These are phyloP conservation scores for Dipodomys stephensi DNA, from an alignment of 2,113 vertebrate genomes.

Conservation along the genomic window DNA sequence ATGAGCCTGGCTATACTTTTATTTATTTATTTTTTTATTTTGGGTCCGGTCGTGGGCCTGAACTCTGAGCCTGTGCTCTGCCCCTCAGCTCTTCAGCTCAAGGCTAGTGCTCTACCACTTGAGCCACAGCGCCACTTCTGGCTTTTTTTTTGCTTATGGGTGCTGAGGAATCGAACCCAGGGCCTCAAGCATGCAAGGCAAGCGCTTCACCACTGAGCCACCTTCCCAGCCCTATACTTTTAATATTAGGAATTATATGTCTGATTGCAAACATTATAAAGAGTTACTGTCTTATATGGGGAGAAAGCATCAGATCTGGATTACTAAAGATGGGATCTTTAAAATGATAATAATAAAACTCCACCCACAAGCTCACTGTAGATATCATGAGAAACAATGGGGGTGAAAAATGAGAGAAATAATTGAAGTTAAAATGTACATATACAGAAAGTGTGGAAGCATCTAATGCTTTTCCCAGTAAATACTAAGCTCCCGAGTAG, in stretches of 20 bases:
- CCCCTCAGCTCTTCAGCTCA: too few relatives aligned
- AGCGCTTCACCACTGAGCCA: too few relatives aligned
- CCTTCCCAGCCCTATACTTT: background rate
- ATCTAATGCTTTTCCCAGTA: background rate
- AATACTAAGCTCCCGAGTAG: background rate
- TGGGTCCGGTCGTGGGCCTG: too few relatives aligned
- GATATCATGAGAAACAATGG: background rate
- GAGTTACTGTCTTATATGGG: background rate
- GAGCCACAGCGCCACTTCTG: too few relatives aligned
- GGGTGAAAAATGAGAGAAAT: background rate
- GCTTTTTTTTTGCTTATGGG: too few relatives aligned
- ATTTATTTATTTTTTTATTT: background rate
- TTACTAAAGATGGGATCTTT: conserved; percentile 7
- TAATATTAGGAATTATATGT: conserved; percentile 16
- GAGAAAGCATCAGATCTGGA: background rate
- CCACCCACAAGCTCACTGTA: background rate
- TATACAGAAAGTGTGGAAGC: background rate
- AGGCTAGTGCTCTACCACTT: too few relatives aligned
- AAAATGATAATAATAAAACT: conserved; percentile 46
- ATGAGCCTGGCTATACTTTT: background rate
- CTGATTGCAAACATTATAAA: conserved; percentile 12
- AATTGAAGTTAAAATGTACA: background rate
- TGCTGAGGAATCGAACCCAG: too few relatives aligned
- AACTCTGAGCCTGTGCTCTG: too few relatives aligned
- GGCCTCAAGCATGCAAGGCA: too few relatives aligned